Evolutionary conservation across 2,113 vertebrate species (phyloP).

Genomic region (Zosterops japonicus): DNA sequence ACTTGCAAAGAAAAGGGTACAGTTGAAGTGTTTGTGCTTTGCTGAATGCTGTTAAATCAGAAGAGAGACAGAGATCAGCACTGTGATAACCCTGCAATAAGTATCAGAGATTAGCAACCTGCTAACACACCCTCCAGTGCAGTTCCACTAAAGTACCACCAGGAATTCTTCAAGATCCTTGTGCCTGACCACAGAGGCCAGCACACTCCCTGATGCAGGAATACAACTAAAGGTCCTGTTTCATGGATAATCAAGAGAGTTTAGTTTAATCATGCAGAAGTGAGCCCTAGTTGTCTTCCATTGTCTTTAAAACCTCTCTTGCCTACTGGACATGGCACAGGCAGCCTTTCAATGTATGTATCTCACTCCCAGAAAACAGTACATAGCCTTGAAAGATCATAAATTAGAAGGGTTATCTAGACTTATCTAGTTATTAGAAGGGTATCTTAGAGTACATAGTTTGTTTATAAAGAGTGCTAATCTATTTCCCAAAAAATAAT

Average conservation of each 20-base stretch:
- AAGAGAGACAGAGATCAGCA: not conserved
- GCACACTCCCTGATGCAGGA: not conserved
- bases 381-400: not conserved
- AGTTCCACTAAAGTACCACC: not conserved
- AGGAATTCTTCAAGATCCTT: not conserved
- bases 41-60: not conserved
- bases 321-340: not conserved
- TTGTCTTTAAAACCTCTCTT: not conserved
- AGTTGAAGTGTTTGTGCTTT: not conserved
- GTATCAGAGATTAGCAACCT: not conserved
- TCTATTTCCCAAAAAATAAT: not conserved
- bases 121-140: not conserved
- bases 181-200: not conserved
- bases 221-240: not conserved
- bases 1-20: not conserved
- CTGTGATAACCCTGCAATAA: not conserved
- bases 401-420: not conserved
- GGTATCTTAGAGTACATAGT: accelerated
- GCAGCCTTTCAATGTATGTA: not conserved
- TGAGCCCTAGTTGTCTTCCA: not conserved
- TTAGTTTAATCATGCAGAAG: not conserved
- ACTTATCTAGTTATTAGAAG: not conserved
- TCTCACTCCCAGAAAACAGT: not conserved
- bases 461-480: not conserved
- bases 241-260: not conserved